A percentile compares a stretch with the other conserved stretches of the same genome.
Conservation (phyloP, 2,113 vertebrate species). For the Helogale parvula region DNA sequence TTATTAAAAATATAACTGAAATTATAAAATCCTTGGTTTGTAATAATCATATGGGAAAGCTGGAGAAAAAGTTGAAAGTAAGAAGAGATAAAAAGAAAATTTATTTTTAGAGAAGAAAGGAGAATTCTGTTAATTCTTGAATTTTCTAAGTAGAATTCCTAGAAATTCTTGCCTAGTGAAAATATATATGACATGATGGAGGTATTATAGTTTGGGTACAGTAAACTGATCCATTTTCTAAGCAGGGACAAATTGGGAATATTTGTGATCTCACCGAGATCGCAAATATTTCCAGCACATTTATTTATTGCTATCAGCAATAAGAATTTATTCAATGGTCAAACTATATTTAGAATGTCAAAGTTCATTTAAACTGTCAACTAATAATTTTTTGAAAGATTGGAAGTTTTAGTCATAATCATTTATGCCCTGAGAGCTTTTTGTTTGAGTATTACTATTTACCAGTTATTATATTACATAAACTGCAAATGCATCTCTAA, state of each 20-base stretch:
- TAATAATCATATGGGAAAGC: background rate
- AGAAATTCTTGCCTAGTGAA: background rate
- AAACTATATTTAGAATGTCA: background rate
- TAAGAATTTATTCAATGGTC: background rate
- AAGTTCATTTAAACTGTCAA: background rate
- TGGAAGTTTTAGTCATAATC: background rate
- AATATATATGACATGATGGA: background rate
- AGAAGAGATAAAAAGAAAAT: background rate
- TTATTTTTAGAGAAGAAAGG: background rate
- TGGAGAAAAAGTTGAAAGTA: background rate
- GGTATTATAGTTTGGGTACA: background rate
- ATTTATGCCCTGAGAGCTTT: background rate
- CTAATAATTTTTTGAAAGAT: background rate
- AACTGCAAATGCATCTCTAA: background rate
- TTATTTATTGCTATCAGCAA: slow-evolving; percentile 1
- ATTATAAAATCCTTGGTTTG: background rate
- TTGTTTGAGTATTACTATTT: background rate
- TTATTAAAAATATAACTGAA: background rate
- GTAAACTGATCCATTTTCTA: background rate
- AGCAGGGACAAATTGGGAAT: background rate
- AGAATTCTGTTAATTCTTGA: background rate
- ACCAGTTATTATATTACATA: background rate
- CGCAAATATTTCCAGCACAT: background rate
- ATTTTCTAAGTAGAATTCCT: background rate
- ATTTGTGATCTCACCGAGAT: background rate